Evolutionary conservation across 2,113 vertebrate species (phyloP), one percentile per base, ranked within the genome.

Genomic region (Notiomystis cincta): DNA sequence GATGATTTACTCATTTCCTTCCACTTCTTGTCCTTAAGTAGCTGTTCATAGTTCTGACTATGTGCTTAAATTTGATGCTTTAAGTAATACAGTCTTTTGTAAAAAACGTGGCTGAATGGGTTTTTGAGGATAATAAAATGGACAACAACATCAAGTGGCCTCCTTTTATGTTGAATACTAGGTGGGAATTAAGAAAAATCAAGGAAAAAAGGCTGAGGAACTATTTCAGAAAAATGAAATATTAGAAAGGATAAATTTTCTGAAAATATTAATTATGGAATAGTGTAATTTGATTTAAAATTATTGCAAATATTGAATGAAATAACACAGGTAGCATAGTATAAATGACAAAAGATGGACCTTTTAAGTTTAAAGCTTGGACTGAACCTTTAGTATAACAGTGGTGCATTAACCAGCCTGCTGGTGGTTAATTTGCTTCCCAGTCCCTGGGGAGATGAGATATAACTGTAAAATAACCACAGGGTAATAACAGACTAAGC

Each of bases 1-100:
- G 28, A 53, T 80, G 45, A 48, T 79, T 91, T 91, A 33, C 65
- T 91, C 75, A 22, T 84, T 95, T 96, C 42, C 83, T 94, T 94
- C 66, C 21, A 19, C 54, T 94, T 89, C 56, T 79, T 80, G 47
- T 92, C 81, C 84, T 85, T 83, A 54, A 86, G 35, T 60, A 87
- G 15, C 24, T 84, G n/a, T 82, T 92, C 85, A 86, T 85, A 51
- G 31, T 80, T 87, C 30, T 82, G 78, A 69, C n/a, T 80, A 15
- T 31, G 30, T 67, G 35, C 48, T 82, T 67, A 50, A 76, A 54
- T 88, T 65, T 38, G 28, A 30, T 58, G 35, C 33, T 81, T 57
- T 70, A 61, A 85, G 13, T 50, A 61, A 61, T 23, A 25, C 0
- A 28, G 44, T 40, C 5, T 83, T 83, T 20, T 66, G 44, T 54